These are phyloP conservation scores for Metalampra italica DNA, from an alignment of 2,888 invertebrate species.

Conservation along the genomic window DNA sequence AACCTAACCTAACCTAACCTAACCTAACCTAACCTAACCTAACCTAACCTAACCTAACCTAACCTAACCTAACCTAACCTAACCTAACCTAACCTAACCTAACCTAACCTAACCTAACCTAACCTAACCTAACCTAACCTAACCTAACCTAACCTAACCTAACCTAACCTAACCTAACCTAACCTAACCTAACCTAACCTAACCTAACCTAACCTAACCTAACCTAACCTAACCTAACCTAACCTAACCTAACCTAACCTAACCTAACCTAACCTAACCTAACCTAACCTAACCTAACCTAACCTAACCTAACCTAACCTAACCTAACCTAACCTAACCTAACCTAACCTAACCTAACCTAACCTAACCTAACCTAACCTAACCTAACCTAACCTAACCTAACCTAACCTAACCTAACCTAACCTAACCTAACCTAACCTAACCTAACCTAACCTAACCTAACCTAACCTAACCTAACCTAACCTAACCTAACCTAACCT, in stretches of 20 bases:
- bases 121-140: constrained; percentile 4
- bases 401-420: constrained; percentile 7
- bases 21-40: constrained; percentile 5
- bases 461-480: constrained; percentile 4
- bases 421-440: constrained; percentile 5
- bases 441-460: not conserved
- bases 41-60: constrained; percentile 3
- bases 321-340: constrained; percentile 5
- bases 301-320: constrained; percentile 11
- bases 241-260: constrained; percentile 9
- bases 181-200: constrained; percentile 1
- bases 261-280: constrained; percentile 11
- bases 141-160: constrained; percentile 6
- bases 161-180: constrained; percentile 6
- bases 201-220: not conserved
- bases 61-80: not conserved
- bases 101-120: constrained; percentile 1
- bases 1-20: constrained; percentile 5
- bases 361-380: constrained; percentile 15
- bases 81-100: constrained; percentile 1
- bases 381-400: constrained; percentile 10
- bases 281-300: constrained; percentile 12
- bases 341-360: constrained; percentile 14
- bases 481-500: constrained; percentile 3
- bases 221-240: constrained; percentile 7